Evolutionary conservation across 1,140 invertebrate genomes (phyloP), one percentile per base, ranked within the genome.

Genomic region (Apis mellifera): DNA sequence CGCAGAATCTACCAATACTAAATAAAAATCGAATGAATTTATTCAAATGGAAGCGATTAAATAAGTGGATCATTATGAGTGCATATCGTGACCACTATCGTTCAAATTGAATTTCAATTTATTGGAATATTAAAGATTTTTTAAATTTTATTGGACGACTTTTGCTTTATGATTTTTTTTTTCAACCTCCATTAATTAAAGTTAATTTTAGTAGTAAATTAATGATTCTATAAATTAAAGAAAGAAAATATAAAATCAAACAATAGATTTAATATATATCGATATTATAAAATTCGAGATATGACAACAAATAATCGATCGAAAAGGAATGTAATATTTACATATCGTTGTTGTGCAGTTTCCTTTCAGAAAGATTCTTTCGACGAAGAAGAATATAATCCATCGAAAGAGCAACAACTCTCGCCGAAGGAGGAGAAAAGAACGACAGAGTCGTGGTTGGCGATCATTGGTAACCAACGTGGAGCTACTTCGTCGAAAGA

Each of bases 281-380:
- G 32, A 42, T 42, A 42, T 42, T 7, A 42, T 0, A 52, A 69
- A 52, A 15, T n/a, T 21, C n/a, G 4, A 17, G 3, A 1, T 23
- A n/a, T 7, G 8, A 21, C 4, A 32, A 32, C 2, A 26, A 26
- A 11, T 42, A 5, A 15, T 23, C 60, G 9, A 1, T 9, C n/a
- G 19, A 32, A 42, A 60, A n/a, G n/a, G 23, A 80, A 12, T 5
- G n/a, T n/a, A n/a, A n/a, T n/a, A n/a, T n/a, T n/a, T n/a, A n/a
- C n/a, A n/a, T n/a, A n/a, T 68, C 19, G n/a, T 5, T 42, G 42
- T 52, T 50, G 66, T n/a, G n/a, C 62, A 94, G 93, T 94, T 54
- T 94, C 93, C 5, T 94, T 94, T 79, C 93, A 94, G 82, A 92
- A 91, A 70, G 89, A 92, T 59, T 94, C 93, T 0, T 89, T 92